Percentiles rank a stretch among this genome's conserved stretches.
Conservation (phyloP, 2,888 invertebrate species). For the Folsomia manolachei region DNA sequence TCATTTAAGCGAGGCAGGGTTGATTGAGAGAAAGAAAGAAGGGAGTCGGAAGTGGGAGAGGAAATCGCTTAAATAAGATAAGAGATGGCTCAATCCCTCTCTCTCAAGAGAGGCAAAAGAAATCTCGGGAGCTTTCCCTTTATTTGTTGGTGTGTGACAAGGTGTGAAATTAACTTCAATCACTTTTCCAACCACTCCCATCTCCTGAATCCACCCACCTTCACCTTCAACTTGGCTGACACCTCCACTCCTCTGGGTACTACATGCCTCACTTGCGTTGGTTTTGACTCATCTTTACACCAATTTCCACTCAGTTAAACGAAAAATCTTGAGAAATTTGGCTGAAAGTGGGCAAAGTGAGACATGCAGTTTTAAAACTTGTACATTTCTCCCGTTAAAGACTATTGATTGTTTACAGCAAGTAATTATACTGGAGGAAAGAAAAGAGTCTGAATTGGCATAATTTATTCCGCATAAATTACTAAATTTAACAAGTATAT, state of each 20-base stretch:
- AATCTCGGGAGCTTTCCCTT: conserved; percentile 25
- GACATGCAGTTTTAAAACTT: background rate
- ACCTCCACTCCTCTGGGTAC: background rate
- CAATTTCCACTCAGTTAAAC: no score
- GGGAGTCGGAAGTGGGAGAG: no score
- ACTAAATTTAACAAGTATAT: background rate
- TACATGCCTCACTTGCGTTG: background rate
- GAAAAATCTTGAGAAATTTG: background rate
- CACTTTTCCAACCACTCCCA: conserved; percentile 18
- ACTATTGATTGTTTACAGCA: no score
- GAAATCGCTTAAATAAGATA: conserved; percentile 39
- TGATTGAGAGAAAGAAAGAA: background rate
- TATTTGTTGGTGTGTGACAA: conserved; percentile 51
- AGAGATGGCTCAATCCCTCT: conserved; percentile 23
- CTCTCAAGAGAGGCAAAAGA: conserved; percentile 2
- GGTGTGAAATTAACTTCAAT: conserved; percentile 50
- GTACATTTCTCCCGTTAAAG: no score
- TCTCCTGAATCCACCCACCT: background rate
- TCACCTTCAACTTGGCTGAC: background rate
- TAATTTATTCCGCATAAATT: background rate
- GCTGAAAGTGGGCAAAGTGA: background rate
- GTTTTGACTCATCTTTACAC: no score
- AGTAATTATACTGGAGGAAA: background rate
- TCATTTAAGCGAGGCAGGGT: background rate
- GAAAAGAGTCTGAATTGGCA: background rate